These are phyloP conservation scores for Choreutis nemorana DNA, from an alignment of 2,888 invertebrate species.

Conservation along the genomic window DNA sequence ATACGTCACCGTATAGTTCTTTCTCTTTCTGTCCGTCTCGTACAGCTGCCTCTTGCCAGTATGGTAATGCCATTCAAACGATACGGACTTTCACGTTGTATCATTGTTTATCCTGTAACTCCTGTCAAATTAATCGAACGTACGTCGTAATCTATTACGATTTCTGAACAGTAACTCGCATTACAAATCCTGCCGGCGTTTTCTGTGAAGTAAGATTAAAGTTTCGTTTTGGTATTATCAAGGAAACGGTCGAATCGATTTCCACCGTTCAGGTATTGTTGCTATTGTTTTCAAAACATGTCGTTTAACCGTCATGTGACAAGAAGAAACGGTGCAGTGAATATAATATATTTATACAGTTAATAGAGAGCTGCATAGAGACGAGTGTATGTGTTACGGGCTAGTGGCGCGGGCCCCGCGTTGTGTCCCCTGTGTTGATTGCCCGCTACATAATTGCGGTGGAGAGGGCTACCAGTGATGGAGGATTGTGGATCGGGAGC, in stretches of 20 bases:
- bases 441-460: constrained; percentile 24
- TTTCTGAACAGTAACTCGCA: constrained; percentile 15
- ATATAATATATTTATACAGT: no score
- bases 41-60: constrained; percentile 55
- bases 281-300: constrained; percentile 53
- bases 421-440: constrained; percentile 39
- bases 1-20: constrained; percentile 44
- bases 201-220: not conserved
- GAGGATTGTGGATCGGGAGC: constrained; percentile 33
- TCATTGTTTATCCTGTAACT: constrained; percentile 22
- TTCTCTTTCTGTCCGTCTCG: constrained; percentile 53
- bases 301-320: constrained; percentile 33
- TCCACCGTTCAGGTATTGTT: constrained; percentile 18
- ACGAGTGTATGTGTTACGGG: constrained; percentile 48
- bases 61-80: constrained; percentile 44
- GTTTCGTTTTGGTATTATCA: constrained; percentile 1
- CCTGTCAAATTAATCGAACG: constrained; percentile 38
- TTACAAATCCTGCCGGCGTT: not conserved
- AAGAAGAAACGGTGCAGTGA: constrained; percentile 33
- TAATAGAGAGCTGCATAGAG: constrained; percentile 40
- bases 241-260: constrained; percentile 22
- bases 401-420: constrained; percentile 34
- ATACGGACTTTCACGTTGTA: constrained; percentile 36
- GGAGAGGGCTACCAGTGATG: constrained; percentile 45
- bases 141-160: constrained; percentile 23